Evolutionary conservation across 2,113 vertebrate species (phyloP), one percentile per base, ranked within the genome.

Genomic region (Tenebrosternarchus preto): DNA sequence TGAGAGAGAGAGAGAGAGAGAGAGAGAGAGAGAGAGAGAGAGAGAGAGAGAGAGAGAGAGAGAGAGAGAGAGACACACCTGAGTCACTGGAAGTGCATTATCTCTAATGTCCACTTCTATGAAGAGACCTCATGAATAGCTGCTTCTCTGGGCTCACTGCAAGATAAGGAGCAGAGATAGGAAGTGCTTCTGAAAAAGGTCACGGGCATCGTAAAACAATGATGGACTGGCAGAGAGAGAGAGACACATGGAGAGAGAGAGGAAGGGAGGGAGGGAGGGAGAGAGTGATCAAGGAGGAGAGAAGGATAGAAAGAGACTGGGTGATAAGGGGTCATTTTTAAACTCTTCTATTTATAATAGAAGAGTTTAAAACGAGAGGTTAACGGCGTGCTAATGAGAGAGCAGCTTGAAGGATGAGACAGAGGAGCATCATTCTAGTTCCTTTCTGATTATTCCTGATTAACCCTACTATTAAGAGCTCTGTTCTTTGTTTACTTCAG

Each of bases 21-120:
- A 19, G 36, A 12, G 59, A 67, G 55, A 24, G 59, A 25, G 61
- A 36, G 56, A 19, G 36, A 12, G 59, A 67, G 55, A 24, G 59
- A 25, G 61, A 36, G 56, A 19, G 36, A 12, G 59, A 67, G 55
- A 24, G 59, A 25, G 61, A 36, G 56, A 19, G 36, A 12, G 59
- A 67, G 55, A 24, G 59, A 25, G 61, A 36, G 56, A 19, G 36
- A 12, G 59, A 67, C 60, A 70, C 80, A 84, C 83, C 80, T 84
- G 80, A 84, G 80, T 82, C 77, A 85, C 80, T 82, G 77, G 59
- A 82, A 85, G 76, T 85, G 82, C 83, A 85, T 85, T 85, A 85
- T 82, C 77, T 70, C 81, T 77, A 81, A 82, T 84, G 80, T 78
- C 80, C 80, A 72, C 84, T 82, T 75, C 69, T 84, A 76, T 80